Conservation (phyloP, 2,888 invertebrate species). For the Cylindroiulus punctatus region DNA sequence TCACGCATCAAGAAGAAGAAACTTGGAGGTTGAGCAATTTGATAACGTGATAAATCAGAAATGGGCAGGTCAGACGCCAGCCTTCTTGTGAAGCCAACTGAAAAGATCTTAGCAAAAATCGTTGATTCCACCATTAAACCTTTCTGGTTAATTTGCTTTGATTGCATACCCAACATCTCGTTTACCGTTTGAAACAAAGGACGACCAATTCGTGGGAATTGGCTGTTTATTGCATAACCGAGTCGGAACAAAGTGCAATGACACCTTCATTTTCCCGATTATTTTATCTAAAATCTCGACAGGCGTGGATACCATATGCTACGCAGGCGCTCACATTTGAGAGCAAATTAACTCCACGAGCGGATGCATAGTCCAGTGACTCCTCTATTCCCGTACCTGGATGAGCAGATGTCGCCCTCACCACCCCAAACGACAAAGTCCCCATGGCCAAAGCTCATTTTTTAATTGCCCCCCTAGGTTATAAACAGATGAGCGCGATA, state of each 20-base stretch:
- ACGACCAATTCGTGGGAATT: not conserved
- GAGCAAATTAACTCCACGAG: conserved; percentile 4
- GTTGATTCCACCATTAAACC: too few relatives aligned
- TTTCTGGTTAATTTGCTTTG: too few relatives aligned
- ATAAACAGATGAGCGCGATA: conserved; percentile 21
- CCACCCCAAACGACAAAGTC: not conserved
- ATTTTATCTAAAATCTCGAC: conserved; percentile 42
- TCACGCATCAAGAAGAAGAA: not conserved
- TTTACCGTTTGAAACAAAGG: too few relatives aligned
- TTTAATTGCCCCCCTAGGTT: conserved; percentile 3
- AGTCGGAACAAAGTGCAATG: conserved; percentile 10
- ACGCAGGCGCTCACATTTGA: not conserved
- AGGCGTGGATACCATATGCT: conserved; percentile 38
- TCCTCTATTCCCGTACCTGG: conserved; percentile 15
- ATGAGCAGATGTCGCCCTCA: not conserved
- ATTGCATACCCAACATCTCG: too few relatives aligned
- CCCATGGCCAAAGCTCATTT: not conserved
- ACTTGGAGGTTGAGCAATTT: too few relatives aligned
- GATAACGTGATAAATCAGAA: not conserved
- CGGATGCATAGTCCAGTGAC: conserved; percentile 38
- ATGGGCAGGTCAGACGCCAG: too few relatives aligned
- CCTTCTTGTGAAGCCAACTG: too few relatives aligned
- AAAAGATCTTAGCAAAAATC: too few relatives aligned
- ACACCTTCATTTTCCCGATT: not conserved
- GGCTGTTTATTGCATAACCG: not conserved